These are phyloP conservation scores for Melolontha melolontha DNA, from an alignment of 2,888 invertebrate species.

Conservation along the genomic window DNA sequence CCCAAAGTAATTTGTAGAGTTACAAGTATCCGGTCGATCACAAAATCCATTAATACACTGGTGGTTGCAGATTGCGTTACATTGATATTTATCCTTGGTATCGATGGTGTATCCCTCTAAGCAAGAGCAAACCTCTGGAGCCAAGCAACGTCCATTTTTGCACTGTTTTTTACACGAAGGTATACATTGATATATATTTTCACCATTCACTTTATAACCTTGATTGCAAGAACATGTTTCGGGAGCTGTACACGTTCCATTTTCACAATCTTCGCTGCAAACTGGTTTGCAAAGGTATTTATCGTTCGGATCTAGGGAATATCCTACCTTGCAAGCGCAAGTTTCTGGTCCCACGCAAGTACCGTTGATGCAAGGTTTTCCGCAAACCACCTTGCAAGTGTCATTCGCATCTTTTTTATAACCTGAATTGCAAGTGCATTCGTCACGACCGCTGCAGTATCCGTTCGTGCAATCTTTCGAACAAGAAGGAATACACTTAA, in stretches of 20 bases:
- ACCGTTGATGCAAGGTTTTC: conserved; percentile 59
- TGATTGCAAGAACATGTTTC: conserved; percentile 68
- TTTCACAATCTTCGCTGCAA: conserved; percentile 64
- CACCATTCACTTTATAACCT: conserved; percentile 52
- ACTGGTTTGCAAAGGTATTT: conserved; percentile 66
- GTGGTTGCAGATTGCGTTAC: conserved; percentile 47
- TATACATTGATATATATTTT: conserved; percentile 46
- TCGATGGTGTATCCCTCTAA: conserved; percentile 43
- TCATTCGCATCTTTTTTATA: conserved; percentile 47
- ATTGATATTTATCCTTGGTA: conserved; percentile 31
- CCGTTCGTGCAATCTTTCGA: conserved; percentile 49
- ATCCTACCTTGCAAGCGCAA: conserved; percentile 42
- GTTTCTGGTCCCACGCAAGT: conserved; percentile 54
- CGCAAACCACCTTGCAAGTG: conserved; percentile 49
- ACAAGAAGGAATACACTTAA: conserved; percentile 48
- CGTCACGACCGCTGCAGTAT: conserved; percentile 51
- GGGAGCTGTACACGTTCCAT: conserved; percentile 66
- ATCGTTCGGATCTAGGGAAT: conserved; percentile 26
- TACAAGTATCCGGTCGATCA: conserved; percentile 55
- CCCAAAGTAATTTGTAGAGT: conserved; percentile 19
- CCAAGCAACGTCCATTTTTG: conserved; percentile 50
- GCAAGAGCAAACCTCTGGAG: conserved; percentile 51
- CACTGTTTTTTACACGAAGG: conserved; percentile 49
- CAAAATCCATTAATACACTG: conserved; percentile 52
- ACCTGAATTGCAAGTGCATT: conserved; percentile 58